Evolutionary conservation across 2,797 vertebrate species (phyloP).

Genomic region (Aplochiton taeniatus): DNA sequence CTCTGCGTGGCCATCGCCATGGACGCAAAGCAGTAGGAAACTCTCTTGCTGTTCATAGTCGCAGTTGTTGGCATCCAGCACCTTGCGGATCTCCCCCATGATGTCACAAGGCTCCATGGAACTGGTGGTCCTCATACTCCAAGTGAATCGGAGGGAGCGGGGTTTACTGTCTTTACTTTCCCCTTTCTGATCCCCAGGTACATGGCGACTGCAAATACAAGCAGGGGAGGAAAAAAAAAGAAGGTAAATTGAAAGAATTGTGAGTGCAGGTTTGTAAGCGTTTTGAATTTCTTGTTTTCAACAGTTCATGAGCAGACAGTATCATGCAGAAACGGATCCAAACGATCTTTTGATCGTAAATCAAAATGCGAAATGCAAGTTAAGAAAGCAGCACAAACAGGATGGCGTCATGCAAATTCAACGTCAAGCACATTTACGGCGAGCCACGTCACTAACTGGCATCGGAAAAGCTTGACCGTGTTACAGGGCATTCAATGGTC

Average conservation of each 20-base stretch:
- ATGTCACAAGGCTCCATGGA: slow-evolving; percentile 88
- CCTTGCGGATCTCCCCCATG: slow-evolving; percentile 88
- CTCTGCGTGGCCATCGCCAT: slow-evolving; percentile 83
- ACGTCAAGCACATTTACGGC: no score
- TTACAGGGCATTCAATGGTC: no score
- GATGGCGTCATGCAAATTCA: slow-evolving; percentile 5
- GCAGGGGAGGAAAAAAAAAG: slow-evolving; percentile 43
- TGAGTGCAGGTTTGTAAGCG: background rate
- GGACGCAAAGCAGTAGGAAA: slow-evolving; percentile 88
- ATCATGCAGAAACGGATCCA: slow-evolving; percentile 25
- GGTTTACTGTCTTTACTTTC: slow-evolving; percentile 91
- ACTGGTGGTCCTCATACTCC: slow-evolving; percentile 93
- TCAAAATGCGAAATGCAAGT: background rate
- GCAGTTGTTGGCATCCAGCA: slow-evolving; percentile 88
- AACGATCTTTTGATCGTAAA: no score
- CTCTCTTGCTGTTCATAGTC: slow-evolving; percentile 88
- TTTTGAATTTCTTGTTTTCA: background rate
- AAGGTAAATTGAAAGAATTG: background rate
- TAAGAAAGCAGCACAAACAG: slow-evolving; percentile 14
- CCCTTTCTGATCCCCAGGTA: slow-evolving; percentile 91
- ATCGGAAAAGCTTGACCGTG: no score
- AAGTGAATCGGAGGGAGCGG: slow-evolving; percentile 88
- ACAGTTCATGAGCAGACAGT: background rate
- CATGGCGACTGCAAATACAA: slow-evolving; percentile 88
- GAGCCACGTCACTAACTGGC: no score